Base-by-base conservation (phyloP, 2,113 vertebrate species). In the Protomyctophum bolini region DNA sequence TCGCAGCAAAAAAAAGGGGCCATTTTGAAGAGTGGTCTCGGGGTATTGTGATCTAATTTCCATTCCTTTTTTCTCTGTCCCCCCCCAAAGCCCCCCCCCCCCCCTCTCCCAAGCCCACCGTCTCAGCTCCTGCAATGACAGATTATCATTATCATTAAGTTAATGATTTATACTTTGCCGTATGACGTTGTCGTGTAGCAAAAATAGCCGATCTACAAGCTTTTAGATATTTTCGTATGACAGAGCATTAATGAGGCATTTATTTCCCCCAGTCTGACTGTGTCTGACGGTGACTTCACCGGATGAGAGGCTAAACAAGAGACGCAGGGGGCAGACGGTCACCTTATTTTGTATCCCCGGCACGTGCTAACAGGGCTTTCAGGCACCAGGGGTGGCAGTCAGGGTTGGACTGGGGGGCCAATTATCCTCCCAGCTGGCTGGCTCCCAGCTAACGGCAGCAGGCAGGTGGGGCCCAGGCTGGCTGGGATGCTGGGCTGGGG, bases 381-480 rank as follows among this genome's bases (percentile, higher is more conserved):
- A 88, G 75, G 73, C 83, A 63, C 72, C 14, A 29, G 61, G 70
- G 66, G 78, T 79, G 75, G 77, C 70, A 83, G 71, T 15, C 62
- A 75, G 72, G 66, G 68, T 74, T 41, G 81, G 71, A 80, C 68
- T 61, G 76, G 33, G 86, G 65, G 77, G 72, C 72, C 85, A 92
- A 91, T 92, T 93, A 91, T 86, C 86, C 77, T 86, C 86, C 77
- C 86, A 70, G 80, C 71, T 72, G 82, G 86, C 79, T 50, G 61
- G 82, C 82, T 85, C 81, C 82, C 68, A 84, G 82, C 82, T 85
- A 80, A 82, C 68, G 83, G 83, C 81, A 73, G 65, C 68, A 83
- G 83, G 75, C 50, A 58, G 69, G 70, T 65, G 67, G 70, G 68
- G 56, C 41, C 10, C 41, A 61, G 72, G 72, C 57, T 41, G 2